Percentiles rank a stretch among this genome's conserved stretches.
These are phyloP conservation scores for Chelon auratus DNA, from an alignment of 2,797 vertebrate genomes.

Conservation along the genomic window DNA sequence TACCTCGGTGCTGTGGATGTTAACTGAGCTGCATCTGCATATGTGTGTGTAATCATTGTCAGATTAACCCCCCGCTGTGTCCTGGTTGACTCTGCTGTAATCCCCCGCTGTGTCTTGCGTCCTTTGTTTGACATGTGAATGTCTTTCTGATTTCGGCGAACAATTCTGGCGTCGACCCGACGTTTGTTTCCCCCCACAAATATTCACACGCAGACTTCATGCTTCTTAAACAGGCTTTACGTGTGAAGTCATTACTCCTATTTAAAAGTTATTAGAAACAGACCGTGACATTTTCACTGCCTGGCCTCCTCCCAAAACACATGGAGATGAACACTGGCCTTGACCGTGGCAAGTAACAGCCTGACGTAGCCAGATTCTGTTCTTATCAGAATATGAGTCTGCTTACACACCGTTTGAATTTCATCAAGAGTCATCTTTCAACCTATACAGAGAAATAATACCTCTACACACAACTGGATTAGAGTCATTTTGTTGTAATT, in stretches of 20 bases:
- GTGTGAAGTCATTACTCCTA: background rate
- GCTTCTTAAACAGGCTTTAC: background rate
- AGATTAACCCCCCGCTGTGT: conserved; percentile 56
- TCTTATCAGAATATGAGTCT: too few species aligned
- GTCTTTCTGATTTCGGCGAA: conserved; percentile 12
- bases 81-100: conserved; percentile 42
- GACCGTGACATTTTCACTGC: background rate
- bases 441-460: too few species aligned
- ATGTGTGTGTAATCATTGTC: conserved; percentile 45
- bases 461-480: too few species aligned
- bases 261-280: background rate
- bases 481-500: too few species aligned
- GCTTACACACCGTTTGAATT: too few species aligned
- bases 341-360: background rate
- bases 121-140: conserved; percentile 29
- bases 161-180: background rate
- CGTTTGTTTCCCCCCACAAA: conserved; percentile 13
- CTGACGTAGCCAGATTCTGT: too few species aligned
- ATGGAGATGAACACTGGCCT: background rate
- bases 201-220: background rate
- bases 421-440: too few species aligned
- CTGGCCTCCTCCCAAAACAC: background rate
- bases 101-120: conserved; percentile 19
- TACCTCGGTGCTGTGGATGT: background rate
- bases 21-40: conserved; percentile 30